Evolutionary conservation across 2,888 invertebrate genomes (phyloP), one percentile per base, ranked within the genome.

Genomic region (Aproaerema taeniolella): DNA sequence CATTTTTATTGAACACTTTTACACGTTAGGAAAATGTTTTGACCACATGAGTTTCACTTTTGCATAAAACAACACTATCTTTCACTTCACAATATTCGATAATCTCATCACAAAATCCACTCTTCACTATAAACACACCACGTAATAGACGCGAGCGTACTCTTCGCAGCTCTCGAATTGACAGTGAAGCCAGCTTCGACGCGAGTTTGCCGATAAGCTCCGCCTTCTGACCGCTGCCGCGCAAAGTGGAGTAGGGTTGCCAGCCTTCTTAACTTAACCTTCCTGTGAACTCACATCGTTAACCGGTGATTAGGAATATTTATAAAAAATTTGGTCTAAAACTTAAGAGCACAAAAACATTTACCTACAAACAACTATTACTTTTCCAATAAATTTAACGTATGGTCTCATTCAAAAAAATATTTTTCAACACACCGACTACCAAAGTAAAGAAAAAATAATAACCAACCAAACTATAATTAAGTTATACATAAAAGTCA

Each of bases 161-260:
- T 68, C 82, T 72, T 68, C 76, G 81, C 79, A 73, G 80, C 85
- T 85, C 85, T 85, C 83, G 82, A 83, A 82, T 81, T 85, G 86
- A 86, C 86, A 86, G 85, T 82, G 83, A 70, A 67, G 58, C 63
- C 70, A 85, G 85, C 83, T 58, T 82, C 77, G 81, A 83, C 85
- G 86, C 85, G 86, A 86, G 85, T 86, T 85, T 83, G 83, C 85
- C 85, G 82, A 82, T 83, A 86, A 81, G 82, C 85, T 68, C 86
- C 86, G 86, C 86, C 85, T 86, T 81, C 85, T 85, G 85, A 85
- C 86, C 86, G 85, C 85, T 85, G 81, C 85, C 83, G 85, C 83
- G 83, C 81, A 83, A 85, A 85, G 85, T 83, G 73, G 81, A 81
- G 76, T 81, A 74, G 83, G 71, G 78, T 75, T 61, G 43, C 67